Conservation (phyloP, 2,797 vertebrate genomes). For the Pangasius sanitwongsei region DNA sequence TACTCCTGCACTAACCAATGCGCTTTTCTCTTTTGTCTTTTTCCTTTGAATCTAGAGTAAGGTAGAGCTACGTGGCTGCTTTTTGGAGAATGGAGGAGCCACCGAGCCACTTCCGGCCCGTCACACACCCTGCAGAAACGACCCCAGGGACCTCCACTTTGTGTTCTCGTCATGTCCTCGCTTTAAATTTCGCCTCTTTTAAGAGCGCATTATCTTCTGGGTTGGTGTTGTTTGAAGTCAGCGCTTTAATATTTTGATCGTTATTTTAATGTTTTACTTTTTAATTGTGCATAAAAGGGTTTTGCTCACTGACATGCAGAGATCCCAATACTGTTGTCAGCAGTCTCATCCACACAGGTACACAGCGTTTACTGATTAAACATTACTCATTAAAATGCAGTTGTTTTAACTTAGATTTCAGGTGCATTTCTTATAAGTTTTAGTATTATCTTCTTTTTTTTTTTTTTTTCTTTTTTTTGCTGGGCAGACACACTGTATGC, state of each 20-base stretch:
- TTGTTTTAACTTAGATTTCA: slow-evolving; percentile 55
- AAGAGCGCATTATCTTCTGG: slow-evolving; percentile 27
- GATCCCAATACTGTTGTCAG: slow-evolving; percentile 16
- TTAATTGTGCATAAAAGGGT: slow-evolving; percentile 43
- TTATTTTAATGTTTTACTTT: slow-evolving; percentile 8
- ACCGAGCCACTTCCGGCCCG: not conserved
- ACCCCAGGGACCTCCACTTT: slow-evolving; percentile 36
- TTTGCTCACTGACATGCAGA: slow-evolving; percentile 27
- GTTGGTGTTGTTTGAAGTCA: slow-evolving; percentile 38
- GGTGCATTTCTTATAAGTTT: slow-evolving; percentile 52
- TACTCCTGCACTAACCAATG: not conserved
- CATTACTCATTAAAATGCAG: slow-evolving; percentile 52
- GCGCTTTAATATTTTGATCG: slow-evolving; percentile 37
- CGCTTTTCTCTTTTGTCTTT: not conserved
- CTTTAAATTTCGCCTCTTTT: slow-evolving; percentile 20
- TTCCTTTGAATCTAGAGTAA: slow-evolving; percentile 47
- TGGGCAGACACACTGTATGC: slow-evolving; percentile 35
- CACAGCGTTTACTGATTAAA: slow-evolving; percentile 48
- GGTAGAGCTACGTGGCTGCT: slow-evolving; percentile 23
- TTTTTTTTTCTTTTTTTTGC: slow-evolving; percentile 30
- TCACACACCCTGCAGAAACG: slow-evolving; percentile 16
- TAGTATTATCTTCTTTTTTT: slow-evolving; percentile 32
- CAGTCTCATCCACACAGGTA: slow-evolving; percentile 41
- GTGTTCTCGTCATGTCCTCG: slow-evolving; percentile 26
- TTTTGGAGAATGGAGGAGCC: slow-evolving; percentile 10